A percentile compares a stretch with the other conserved stretches of the same genome.
These are phyloP conservation scores for Sarcophaga bullata DNA, from an alignment of 1,140 invertebrate genomes.

Conservation along the genomic window DNA sequence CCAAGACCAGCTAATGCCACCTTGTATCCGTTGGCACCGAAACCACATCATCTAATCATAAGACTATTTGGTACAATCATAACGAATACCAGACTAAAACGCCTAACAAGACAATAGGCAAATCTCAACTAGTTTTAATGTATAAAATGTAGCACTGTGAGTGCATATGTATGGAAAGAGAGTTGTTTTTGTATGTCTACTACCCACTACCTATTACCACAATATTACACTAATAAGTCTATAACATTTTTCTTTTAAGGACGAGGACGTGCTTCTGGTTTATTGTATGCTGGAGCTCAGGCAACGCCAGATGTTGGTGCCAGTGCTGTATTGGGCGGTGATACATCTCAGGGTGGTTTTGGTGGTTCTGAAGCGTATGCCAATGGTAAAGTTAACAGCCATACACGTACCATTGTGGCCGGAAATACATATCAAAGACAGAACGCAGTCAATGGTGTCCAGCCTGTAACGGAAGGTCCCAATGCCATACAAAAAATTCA, in stretches of 20 bases:
- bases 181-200: no score
- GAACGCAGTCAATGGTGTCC: slow-evolving; percentile 38
- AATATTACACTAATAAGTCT: no score
- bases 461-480: slow-evolving; percentile 34
- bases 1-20: no score
- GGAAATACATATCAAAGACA: not conserved
- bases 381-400: slow-evolving; percentile 42
- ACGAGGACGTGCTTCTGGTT: slow-evolving; percentile 63
- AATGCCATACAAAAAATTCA: slow-evolving; percentile 55
- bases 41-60: no score
- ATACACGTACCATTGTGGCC: slow-evolving; percentile 16
- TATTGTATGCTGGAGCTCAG: slow-evolving; percentile 67
- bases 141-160: no score
- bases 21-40: no score
- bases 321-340: slow-evolving; percentile 62
- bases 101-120: no score
- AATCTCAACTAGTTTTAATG: no score
- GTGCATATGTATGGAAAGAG: no score
- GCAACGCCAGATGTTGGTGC: slow-evolving; percentile 61
- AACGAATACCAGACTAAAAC: no score
- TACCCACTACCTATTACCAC: not conserved
- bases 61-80: no score
- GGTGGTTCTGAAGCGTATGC: slow-evolving; percentile 56
- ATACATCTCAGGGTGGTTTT: slow-evolving; percentile 55
- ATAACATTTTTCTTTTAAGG: not conserved